Percentiles rank a stretch among this genome's conserved stretches.
phyloP scores from a whole-genome alignment of 2,113 vertebrate genomes.

The Serilophus lunatus region DNA sequence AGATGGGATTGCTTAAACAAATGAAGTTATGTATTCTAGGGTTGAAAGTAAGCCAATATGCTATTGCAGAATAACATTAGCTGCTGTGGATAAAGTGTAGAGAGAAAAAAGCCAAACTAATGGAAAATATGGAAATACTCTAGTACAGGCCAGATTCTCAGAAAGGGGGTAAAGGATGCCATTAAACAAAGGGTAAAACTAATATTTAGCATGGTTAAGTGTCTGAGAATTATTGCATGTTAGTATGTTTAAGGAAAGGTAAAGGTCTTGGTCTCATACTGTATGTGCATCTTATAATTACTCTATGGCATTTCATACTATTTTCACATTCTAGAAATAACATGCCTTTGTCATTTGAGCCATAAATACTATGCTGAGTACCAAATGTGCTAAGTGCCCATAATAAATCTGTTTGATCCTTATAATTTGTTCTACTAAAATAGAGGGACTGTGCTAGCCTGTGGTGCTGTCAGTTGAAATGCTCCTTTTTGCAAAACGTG shows the following conservation, averaged over 20 bases:
- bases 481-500: accelerated
- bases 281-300: not conserved
- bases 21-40: not conserved
- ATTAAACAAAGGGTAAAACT: not conserved
- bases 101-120: not conserved
- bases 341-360: not conserved
- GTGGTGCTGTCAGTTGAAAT: not conserved
- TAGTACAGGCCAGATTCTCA: not conserved
- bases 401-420: not conserved
- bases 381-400: accelerated
- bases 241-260: not conserved
- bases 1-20: not conserved
- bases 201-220: not conserved
- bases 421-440: too few species aligned
- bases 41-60: not conserved
- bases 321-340: not conserved
- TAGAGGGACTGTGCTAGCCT: not conserved
- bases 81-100: not conserved
- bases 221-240: not conserved
- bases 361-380: not conserved
- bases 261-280: not conserved
- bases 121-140: not conserved
- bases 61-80: not conserved
- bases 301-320: not conserved
- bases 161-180: not conserved